These are phyloP conservation scores for Microtus ochrogaster DNA, from an alignment of 2,113 vertebrate species.

Conservation along the genomic window DNA sequence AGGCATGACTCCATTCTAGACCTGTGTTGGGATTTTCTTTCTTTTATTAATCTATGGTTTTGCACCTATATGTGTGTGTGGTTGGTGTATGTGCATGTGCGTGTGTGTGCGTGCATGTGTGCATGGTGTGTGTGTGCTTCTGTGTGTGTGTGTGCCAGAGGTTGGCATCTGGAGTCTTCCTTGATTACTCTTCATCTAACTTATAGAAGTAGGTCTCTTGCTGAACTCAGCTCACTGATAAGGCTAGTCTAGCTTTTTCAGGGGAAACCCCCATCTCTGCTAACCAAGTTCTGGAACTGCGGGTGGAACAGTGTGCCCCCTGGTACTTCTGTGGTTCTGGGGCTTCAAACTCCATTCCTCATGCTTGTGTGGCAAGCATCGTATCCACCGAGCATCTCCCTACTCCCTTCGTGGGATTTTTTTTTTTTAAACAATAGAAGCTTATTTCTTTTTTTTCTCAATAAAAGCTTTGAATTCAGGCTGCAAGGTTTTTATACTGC, in stretches of 20 bases:
- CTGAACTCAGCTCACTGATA: neutral
- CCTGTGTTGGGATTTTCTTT: neutral
- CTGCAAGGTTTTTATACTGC: neutral
- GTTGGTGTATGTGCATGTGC: neutral
- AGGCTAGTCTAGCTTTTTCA: neutral
- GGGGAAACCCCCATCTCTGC: neutral
- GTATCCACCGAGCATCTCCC: neutral
- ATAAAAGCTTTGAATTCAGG: neutral
- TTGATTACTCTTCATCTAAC: neutral
- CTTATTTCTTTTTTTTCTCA: constrained; percentile 16
- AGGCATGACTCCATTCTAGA: neutral
- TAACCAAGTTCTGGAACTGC: neutral
- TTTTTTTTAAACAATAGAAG: neutral
- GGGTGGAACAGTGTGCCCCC: too few species aligned
- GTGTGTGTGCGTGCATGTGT: neutral
- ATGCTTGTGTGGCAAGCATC: accelerated
- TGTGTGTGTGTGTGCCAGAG: neutral
- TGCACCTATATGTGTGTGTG: neutral
- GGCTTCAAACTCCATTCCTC: neutral
- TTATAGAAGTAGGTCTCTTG: neutral
- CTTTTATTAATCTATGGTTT: neutral
- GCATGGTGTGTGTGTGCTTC: neutral
- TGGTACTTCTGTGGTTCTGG: neutral
- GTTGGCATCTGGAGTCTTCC: neutral
- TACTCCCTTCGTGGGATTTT: neutral